Percentiles rank a stretch among this genome's conserved stretches.
Evolutionary conservation across 1,140 invertebrate species (phyloP).

Genomic region (Micrasema longulum): DNA sequence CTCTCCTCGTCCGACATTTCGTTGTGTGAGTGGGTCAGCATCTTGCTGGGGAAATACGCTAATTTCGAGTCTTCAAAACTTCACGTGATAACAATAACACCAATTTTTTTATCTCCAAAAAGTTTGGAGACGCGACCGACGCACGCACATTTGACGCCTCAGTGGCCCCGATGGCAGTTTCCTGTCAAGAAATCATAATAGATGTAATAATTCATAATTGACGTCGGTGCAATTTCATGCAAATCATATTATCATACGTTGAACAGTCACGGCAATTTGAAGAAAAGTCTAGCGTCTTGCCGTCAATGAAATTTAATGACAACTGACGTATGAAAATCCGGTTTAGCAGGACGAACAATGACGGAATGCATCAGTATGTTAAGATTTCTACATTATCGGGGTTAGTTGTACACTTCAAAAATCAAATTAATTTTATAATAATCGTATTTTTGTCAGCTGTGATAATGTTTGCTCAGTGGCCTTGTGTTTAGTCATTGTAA

Average conservation of each 20-base stretch:
- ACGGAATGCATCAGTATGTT: too few species aligned
- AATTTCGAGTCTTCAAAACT: slow-evolving; percentile 17
- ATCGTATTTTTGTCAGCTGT: too few species aligned
- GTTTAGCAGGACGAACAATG: too few species aligned
- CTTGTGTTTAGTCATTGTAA: too few species aligned
- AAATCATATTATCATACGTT: slow-evolving; percentile 40
- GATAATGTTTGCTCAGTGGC: too few species aligned
- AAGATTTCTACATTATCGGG: neutral
- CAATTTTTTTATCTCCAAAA: slow-evolving; percentile 11
- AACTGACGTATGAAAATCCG: slow-evolving; percentile 12
- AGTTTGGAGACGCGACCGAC: slow-evolving; percentile 11
- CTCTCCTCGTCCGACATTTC: slow-evolving; percentile 71
- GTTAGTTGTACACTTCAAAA: neutral
- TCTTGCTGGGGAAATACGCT: slow-evolving; percentile 29
- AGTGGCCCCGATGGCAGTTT: slow-evolving; percentile 27
- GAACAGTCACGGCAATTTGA: slow-evolving; percentile 23
- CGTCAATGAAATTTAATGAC: slow-evolving; percentile 24
- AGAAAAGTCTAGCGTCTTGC: slow-evolving; percentile 12
- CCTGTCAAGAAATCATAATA: slow-evolving; percentile 46
- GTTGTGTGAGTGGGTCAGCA: slow-evolving; percentile 56
- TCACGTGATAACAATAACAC: slow-evolving; percentile 23
- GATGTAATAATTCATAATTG: slow-evolving; percentile 46
- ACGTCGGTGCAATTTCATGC: slow-evolving; percentile 45
- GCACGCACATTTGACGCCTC: slow-evolving; percentile 30
- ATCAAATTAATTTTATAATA: too few species aligned